Evolutionary conservation across 2,888 invertebrate species (phyloP).

Genomic region (Nymphalis polychloros): DNA sequence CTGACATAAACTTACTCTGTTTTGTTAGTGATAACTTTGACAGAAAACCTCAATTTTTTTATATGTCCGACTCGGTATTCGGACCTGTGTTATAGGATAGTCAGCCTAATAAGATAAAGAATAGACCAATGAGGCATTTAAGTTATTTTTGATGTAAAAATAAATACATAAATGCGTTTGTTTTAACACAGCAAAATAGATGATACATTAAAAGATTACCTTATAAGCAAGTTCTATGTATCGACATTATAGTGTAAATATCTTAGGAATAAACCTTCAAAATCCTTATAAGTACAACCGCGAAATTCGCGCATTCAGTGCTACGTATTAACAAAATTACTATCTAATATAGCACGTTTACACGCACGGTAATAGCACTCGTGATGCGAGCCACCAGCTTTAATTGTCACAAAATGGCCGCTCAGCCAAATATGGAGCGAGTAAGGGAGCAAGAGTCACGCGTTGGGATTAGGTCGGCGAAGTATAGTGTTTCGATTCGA

Average conservation of each 20-base stretch:
- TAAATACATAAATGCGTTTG: no score
- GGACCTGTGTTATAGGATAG: no score
- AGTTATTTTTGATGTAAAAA: no score
- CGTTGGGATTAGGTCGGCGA: conserved; percentile 39
- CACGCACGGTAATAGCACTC: conserved; percentile 56
- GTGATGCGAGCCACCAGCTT: conserved; percentile 53
- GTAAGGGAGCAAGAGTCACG: conserved; percentile 38
- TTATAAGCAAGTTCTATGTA: no score
- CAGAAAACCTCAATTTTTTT: no score
- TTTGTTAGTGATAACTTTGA: no score
- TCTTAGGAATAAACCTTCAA: conserved; percentile 27
- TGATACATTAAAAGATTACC: not conserved
- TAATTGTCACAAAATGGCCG: conserved; percentile 64
- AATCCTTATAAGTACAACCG: conserved; percentile 30
- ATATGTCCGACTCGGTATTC: no score
- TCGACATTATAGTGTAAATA: conserved; percentile 2
- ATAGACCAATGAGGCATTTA: no score
- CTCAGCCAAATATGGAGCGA: conserved; percentile 41
- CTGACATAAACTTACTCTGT: no score
- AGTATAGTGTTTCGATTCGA: conserved; percentile 37
- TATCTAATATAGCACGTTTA: conserved; percentile 45
- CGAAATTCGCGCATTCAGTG: conserved; percentile 38
- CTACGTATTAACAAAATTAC: conserved; percentile 43
- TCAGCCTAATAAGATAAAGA: no score
- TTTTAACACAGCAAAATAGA: not conserved